Base-by-base conservation (phyloP, 2,888 invertebrate genomes). In the Epirrita christyi region DNA sequence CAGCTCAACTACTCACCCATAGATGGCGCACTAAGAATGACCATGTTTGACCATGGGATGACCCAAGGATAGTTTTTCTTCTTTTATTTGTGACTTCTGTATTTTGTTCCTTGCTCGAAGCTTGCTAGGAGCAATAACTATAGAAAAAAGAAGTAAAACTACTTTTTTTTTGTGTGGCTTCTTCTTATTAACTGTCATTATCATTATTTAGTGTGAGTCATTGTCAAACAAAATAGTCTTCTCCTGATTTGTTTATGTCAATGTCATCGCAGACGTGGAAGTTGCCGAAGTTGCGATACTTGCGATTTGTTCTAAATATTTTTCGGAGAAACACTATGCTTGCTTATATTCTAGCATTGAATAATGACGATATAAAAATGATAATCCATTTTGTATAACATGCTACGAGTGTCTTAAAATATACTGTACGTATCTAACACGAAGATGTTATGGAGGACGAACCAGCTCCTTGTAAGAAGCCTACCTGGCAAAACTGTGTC, bases 401-500 rank as follows among this genome's bases (percentile, higher is more conserved):
- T 41, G 29, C 6, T 46, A 27, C 9, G 36, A 27, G 2, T 50
- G 32, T 6, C 38, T 34, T 48, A 43, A 47, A 55, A 38, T 42
- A 29, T 32, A 27, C 11, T n/a, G n/a, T n/a, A n/a, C n/a, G n/a
- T n/a, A n/a, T n/a, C 14, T 11, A 46, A 8, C 60, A 75, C 67
- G 82, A 92, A 88, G 61, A 90, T 92, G 92, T 78, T 90, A 92
- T 92, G 92, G 92, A 90, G 89, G 80, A 88, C 80, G 88, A 85
- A 74, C 76, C 80, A 64, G 71, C 68, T 68, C 59, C 75, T 61
- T 76, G 70, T 76, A 82, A 79, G 66, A 85, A 81, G 85, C 90
- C 91, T 73, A 81, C 87, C 70, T 94, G 94, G 94, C 94, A 94
- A 78, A 92, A 92, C 67, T 94, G 94, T 81, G 86, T 92, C 67